Evolutionary conservation across 1,140 invertebrate genomes (phyloP).

Genomic region (Drosophila willistoni): DNA sequence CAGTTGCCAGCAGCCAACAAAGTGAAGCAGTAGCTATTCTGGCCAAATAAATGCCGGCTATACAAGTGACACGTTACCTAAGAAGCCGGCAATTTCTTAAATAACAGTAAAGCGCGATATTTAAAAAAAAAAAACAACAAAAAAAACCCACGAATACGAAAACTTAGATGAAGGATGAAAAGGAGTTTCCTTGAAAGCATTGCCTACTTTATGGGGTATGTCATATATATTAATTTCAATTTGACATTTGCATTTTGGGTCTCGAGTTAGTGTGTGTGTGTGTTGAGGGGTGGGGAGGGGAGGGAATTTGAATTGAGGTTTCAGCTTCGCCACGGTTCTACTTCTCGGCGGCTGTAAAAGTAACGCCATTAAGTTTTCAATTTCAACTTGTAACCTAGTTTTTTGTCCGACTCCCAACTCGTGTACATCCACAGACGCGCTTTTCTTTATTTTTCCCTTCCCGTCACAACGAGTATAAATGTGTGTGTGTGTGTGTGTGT

Average conservation of each 20-base stretch:
- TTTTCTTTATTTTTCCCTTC: slow-evolving; percentile 61
- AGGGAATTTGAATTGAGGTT: neutral
- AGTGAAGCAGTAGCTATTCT: slow-evolving; percentile 73
- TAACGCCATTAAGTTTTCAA: slow-evolving; percentile 49
- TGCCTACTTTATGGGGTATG: slow-evolving; percentile 27
- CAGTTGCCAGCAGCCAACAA: slow-evolving; percentile 72
- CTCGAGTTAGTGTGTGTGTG: neutral
- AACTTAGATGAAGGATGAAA: neutral
- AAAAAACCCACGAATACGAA: neutral
- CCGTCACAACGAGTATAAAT: neutral
- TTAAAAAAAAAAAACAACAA: neutral
- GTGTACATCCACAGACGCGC: slow-evolving; percentile 52
- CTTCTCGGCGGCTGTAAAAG: slow-evolving; percentile 25
- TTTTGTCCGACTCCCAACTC: slow-evolving; percentile 31
- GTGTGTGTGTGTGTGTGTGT: slow-evolving; percentile 15
- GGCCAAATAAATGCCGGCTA: slow-evolving; percentile 21
- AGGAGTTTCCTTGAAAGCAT: neutral
- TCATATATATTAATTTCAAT: slow-evolving; percentile 30
- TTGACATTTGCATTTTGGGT: slow-evolving; percentile 19
- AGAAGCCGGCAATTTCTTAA: slow-evolving; percentile 42
- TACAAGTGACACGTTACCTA: slow-evolving; percentile 10
- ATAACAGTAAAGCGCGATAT: slow-evolving; percentile 28
- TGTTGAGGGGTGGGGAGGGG: no score
- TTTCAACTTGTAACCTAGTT: slow-evolving; percentile 75
- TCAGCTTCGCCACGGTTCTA: neutral